phyloP scores from a whole-genome alignment of 2,888 invertebrate species.

The Ennomos erosarius region DNA sequence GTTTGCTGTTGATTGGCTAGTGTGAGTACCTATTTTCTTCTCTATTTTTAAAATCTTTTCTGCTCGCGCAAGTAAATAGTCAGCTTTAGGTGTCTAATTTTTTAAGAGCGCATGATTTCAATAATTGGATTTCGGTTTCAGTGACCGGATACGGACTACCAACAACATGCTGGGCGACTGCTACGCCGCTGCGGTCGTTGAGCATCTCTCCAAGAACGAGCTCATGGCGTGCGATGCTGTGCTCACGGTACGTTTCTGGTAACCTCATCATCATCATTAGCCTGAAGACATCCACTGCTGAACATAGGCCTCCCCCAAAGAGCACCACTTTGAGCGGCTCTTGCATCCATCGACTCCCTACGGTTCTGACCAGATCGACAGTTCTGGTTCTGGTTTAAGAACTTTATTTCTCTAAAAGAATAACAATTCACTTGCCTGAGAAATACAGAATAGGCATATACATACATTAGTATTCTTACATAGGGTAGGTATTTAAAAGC shows the following conservation, averaged over 20 bases:
- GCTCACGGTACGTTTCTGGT: slow-evolving; percentile 61
- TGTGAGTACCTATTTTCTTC: slow-evolving; percentile 87
- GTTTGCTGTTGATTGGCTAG: slow-evolving; percentile 96
- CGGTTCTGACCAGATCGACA: too few relatives aligned
- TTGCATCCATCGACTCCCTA: too few relatives aligned
- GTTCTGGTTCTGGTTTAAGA: too few relatives aligned
- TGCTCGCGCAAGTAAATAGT: background rate
- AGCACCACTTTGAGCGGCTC: too few relatives aligned
- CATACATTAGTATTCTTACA: too few relatives aligned
- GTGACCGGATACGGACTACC: slow-evolving; percentile 93
- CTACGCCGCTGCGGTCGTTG: slow-evolving; percentile 94
- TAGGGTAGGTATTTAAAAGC: too few relatives aligned
- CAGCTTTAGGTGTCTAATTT: too few relatives aligned
- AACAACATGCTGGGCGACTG: slow-evolving; percentile 96
- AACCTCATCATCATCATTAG: too few relatives aligned
- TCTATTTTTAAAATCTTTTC: slow-evolving; percentile 3
- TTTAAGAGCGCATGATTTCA: background rate
- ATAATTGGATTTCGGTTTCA: slow-evolving; percentile 60
- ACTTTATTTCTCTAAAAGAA: too few relatives aligned
- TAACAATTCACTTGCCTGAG: too few relatives aligned
- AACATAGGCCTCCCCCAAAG: background rate
- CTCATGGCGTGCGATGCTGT: slow-evolving; percentile 91
- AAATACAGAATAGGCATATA: too few relatives aligned
- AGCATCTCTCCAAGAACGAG: slow-evolving; percentile 92
- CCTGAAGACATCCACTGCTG: background rate